A percentile compares a stretch with the other conserved stretches of the same genome.
Evolutionary conservation across 2,888 invertebrate species (phyloP).

Genomic region (Dusona sp.): DNA sequence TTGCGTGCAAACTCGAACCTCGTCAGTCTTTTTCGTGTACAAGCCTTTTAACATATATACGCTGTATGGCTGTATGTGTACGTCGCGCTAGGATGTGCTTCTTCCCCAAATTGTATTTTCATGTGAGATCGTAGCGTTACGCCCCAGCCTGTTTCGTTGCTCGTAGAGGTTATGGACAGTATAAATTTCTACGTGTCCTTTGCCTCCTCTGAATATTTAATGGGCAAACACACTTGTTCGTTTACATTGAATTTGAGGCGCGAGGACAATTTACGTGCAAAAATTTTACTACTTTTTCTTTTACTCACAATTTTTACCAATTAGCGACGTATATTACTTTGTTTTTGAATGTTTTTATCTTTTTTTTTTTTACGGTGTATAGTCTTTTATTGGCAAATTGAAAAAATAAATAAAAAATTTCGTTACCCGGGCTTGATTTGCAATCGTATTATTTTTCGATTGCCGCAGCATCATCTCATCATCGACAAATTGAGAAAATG

Average conservation of each 20-base stretch:
- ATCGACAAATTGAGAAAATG: not conserved
- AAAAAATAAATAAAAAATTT: not conserved
- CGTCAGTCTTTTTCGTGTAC: conserved; percentile 39
- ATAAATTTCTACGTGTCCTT: conserved; percentile 27
- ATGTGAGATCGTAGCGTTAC: conserved; percentile 32
- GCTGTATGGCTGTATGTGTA: conserved; percentile 3
- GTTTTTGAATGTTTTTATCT: not conserved
- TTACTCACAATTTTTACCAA: not conserved
- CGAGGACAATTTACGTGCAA: not conserved
- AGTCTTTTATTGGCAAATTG: not conserved
- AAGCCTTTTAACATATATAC: not conserved
- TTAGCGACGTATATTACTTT: not conserved
- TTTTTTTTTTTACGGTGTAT: not conserved
- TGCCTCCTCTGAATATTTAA: conserved; percentile 23
- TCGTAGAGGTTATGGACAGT: not conserved
- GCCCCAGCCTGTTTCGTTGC: not conserved
- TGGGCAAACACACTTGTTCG: conserved; percentile 8
- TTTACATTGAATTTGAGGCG: conserved; percentile 25
- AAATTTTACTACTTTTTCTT: conserved; percentile 11
- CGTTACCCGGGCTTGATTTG: not conserved
- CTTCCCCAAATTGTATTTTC: conserved; percentile 37
- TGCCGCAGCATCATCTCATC: not conserved
- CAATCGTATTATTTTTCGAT: not conserved
- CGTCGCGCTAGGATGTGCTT: conserved; percentile 16
- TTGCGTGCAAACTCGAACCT: conserved; percentile 60